Evolutionary conservation across 1,140 invertebrate species (phyloP).

Genomic region (Drosophila teissieri): DNA sequence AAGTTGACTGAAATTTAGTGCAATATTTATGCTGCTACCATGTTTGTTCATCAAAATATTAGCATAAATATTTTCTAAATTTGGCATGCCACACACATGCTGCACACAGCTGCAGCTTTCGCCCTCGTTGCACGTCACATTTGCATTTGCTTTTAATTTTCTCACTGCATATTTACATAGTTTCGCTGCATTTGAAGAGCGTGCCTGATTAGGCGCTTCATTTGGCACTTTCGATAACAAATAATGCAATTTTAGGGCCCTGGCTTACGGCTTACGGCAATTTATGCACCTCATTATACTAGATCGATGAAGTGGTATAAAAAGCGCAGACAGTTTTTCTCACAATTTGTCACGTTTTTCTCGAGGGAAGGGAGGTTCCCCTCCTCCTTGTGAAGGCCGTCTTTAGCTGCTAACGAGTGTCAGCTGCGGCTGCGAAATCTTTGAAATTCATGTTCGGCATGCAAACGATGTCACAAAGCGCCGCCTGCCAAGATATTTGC

Average conservation of each 20-base stretch:
- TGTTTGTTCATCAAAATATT: slow-evolving; percentile 63
- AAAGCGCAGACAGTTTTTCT: slow-evolving; percentile 6
- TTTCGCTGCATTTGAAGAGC: neutral
- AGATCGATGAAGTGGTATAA: slow-evolving; percentile 1
- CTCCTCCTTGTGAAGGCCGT: slow-evolving; percentile 25
- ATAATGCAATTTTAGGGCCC: slow-evolving; percentile 17
- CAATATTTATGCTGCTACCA: slow-evolving; percentile 36
- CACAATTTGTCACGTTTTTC: slow-evolving; percentile 41
- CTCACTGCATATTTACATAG: slow-evolving; percentile 36
- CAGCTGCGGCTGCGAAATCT: slow-evolving; percentile 40
- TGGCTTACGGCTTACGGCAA: neutral
- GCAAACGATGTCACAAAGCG: slow-evolving; percentile 42
- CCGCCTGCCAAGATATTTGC: slow-evolving; percentile 24
- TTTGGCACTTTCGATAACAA: slow-evolving; percentile 34
- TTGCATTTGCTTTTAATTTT: slow-evolving; percentile 41
- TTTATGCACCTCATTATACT: slow-evolving; percentile 37
- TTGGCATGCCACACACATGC: slow-evolving; percentile 33
- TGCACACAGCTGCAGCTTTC: neutral
- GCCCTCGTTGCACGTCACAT: slow-evolving; percentile 28
- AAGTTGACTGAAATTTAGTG: slow-evolving; percentile 1
- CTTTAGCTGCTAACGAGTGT: slow-evolving; percentile 38
- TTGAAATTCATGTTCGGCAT: slow-evolving; percentile 48
- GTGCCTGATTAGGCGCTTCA: slow-evolving; percentile 28
- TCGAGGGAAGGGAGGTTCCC: neutral
- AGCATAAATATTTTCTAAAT: slow-evolving; percentile 68